Evolutionary conservation across 2,113 vertebrate genomes (phyloP).

Genomic region (Amphiprion ocellaris): DNA sequence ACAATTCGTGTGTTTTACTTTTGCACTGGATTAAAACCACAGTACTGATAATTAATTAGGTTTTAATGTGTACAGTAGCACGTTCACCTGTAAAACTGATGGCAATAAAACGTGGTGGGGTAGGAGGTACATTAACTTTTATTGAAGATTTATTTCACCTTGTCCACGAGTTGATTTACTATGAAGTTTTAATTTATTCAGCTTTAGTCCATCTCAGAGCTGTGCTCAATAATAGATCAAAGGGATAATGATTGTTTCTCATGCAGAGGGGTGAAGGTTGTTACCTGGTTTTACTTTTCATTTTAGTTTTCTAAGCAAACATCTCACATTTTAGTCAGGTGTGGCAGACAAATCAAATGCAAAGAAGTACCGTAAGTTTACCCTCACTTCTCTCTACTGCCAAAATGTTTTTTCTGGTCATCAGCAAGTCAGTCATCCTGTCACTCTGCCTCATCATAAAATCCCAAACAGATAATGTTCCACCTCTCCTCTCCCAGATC

Average conservation of each 20-base stretch:
- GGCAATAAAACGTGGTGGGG: background rate
- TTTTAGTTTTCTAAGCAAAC: background rate
- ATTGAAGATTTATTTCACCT: constrained; percentile 5
- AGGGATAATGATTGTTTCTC: background rate
- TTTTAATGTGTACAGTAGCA: background rate
- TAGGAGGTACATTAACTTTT: background rate
- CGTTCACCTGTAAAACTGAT: background rate
- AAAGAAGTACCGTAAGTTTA: background rate
- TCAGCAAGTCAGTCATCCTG: too few relatives aligned
- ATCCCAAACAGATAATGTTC: constrained; percentile 25
- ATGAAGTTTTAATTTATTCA: constrained; percentile 25
- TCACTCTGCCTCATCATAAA: constrained; percentile 45
- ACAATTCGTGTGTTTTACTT: background rate
- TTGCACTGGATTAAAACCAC: too few relatives aligned
- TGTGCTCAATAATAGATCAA: constrained; percentile 15
- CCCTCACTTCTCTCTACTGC: background rate
- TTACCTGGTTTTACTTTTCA: background rate
- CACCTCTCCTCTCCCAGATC: constrained; percentile 10
- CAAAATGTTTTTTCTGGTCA: background rate
- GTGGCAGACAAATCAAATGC: background rate
- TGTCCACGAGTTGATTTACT: constrained; percentile 15
- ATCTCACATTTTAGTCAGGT: background rate
- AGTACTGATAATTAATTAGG: too few relatives aligned
- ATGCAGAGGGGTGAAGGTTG: background rate
- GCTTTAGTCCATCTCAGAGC: constrained; percentile 3